A percentile compares a stretch with the other conserved stretches of the same genome.
Conservation (phyloP, 2,888 invertebrate species). For the Ganaspis brasiliensis region DNA sequence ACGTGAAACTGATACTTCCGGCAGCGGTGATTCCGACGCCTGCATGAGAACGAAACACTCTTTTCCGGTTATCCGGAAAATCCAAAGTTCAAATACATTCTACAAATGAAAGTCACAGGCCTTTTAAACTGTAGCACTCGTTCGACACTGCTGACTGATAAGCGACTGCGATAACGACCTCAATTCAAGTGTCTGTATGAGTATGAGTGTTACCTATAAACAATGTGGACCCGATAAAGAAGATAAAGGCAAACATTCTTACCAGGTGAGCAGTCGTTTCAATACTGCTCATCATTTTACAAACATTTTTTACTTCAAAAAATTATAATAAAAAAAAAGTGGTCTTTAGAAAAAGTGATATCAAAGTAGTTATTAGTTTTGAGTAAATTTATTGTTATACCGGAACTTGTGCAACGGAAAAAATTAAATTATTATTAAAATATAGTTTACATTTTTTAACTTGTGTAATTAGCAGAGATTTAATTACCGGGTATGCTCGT, state of each 20-base stretch:
- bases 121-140: slow-evolving; percentile 7
- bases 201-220: slow-evolving; percentile 51
- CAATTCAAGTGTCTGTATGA: slow-evolving; percentile 44
- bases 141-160: slow-evolving; percentile 45
- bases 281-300: too few relatives aligned
- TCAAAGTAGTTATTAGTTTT: too few relatives aligned
- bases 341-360: background rate
- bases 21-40: slow-evolving; percentile 76
- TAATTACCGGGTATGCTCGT: slow-evolving; percentile 57
- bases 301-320: too few relatives aligned
- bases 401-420: too few relatives aligned
- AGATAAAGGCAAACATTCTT: slow-evolving; percentile 54
- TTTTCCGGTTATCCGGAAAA: slow-evolving; percentile 54
- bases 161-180: slow-evolving; percentile 49
- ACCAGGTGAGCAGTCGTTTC: slow-evolving; percentile 36
- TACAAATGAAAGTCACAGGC: background rate
- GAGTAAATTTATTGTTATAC: too few relatives aligned
- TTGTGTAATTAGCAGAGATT: background rate
- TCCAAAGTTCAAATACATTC: background rate
- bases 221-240: slow-evolving; percentile 52
- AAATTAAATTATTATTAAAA: too few relatives aligned
- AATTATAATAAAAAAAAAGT: background rate
- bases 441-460: too few relatives aligned
- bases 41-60: slow-evolving; percentile 61
- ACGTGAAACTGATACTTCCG: slow-evolving; percentile 32